Evolutionary conservation across 2,113 vertebrate genomes (phyloP).

Genomic region (Campylomormyrus numenius): DNA sequence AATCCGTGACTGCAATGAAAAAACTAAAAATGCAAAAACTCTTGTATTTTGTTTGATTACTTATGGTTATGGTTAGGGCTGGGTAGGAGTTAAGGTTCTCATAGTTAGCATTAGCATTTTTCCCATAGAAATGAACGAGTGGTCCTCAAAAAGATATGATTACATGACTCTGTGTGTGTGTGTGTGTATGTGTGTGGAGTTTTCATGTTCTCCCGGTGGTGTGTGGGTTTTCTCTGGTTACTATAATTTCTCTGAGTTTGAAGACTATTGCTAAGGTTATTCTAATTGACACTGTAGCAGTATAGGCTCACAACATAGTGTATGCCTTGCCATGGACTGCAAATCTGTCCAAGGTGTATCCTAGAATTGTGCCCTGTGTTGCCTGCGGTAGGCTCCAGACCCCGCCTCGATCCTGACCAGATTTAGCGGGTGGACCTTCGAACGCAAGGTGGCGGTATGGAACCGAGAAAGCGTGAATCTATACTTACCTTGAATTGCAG

Average conservation of each 20-base stretch:
- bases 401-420: background rate
- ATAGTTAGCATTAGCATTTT: too few relatives aligned
- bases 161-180: too few relatives aligned
- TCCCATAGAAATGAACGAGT: too few relatives aligned
- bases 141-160: too few relatives aligned
- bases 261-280: background rate
- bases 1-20: too few relatives aligned
- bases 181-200: background rate
- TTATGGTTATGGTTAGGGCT: too few relatives aligned
- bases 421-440: background rate
- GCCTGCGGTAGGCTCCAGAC: background rate
- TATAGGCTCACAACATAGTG: background rate
- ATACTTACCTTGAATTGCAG: background rate
- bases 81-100: too few relatives aligned
- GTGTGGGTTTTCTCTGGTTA: background rate
- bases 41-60: too few relatives aligned
- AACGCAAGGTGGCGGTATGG: constrained; percentile 2
- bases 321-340: background rate
- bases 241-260: background rate
- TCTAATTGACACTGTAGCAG: background rate
- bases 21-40: too few relatives aligned
- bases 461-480: background rate
- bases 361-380: background rate
- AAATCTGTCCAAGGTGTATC: background rate
- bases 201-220: background rate